These are phyloP conservation scores for Crossocerus cetratus DNA, from an alignment of 2,888 invertebrate genomes.

Conservation along the genomic window DNA sequence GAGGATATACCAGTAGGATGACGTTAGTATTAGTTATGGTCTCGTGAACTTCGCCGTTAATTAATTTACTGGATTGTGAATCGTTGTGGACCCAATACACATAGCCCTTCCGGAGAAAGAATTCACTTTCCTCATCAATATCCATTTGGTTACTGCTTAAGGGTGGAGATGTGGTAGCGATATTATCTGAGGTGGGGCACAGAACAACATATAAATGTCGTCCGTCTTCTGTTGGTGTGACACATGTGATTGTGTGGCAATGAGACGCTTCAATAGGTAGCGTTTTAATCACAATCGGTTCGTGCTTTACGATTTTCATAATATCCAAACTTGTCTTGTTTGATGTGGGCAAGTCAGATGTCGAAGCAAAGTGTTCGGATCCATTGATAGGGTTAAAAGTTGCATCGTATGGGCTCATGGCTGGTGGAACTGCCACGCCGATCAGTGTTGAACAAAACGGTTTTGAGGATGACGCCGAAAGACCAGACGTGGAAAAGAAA, in stretches of 20 bases:
- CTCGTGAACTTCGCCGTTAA: conserved; percentile 78
- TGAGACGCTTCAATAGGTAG: conserved; percentile 70
- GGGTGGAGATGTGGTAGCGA: conserved; percentile 74
- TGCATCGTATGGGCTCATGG: conserved; percentile 68
- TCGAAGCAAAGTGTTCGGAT: conserved; percentile 70
- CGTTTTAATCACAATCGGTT: conserved; percentile 72
- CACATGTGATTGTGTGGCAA: conserved; percentile 66
- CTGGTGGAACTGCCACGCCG: conserved; percentile 58
- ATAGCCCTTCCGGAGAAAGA: conserved; percentile 73
- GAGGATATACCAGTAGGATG: conserved; percentile 79
- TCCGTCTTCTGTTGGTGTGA: conserved; percentile 69
- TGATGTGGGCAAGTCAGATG: conserved; percentile 66
- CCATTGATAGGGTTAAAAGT: conserved; percentile 71
- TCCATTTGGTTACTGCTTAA: conserved; percentile 72
- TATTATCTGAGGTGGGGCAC: conserved; percentile 54
- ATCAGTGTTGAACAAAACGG: conserved; percentile 66
- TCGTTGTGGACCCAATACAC: conserved; percentile 82
- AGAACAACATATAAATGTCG: conserved; percentile 71
- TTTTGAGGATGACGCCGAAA: conserved; percentile 71
- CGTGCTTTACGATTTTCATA: conserved; percentile 66
- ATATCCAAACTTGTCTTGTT: conserved; percentile 68
- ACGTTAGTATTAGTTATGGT: conserved; percentile 68
- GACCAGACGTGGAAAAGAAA: conserved; percentile 62
- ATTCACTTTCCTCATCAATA: conserved; percentile 73
- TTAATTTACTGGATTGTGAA: conserved; percentile 79